These are phyloP conservation scores for Scomber scombrus DNA, from an alignment of 2,113 vertebrate genomes.

Conservation along the genomic window DNA sequence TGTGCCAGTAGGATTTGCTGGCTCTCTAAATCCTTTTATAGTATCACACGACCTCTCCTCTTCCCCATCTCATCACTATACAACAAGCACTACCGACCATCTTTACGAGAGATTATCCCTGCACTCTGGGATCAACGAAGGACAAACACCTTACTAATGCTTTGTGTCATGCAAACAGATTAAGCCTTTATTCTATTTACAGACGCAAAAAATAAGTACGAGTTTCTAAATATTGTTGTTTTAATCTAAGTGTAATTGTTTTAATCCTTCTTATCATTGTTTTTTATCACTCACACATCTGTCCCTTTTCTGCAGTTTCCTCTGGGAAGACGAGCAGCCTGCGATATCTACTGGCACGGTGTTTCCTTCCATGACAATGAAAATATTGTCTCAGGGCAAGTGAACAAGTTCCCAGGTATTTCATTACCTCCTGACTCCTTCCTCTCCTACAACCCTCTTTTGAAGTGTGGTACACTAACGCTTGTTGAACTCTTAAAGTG, in stretches of 20 bases:
- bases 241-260: too few species aligned
- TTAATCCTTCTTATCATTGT: background rate
- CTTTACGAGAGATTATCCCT: slow-evolving; percentile 57
- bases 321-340: slow-evolving; percentile 90
- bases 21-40: slow-evolving; percentile 49
- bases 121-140: slow-evolving; percentile 10
- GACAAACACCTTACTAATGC: slow-evolving; percentile 1
- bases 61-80: slow-evolving; percentile 40
- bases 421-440: too few species aligned
- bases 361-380: slow-evolving; percentile 96
- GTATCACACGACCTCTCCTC: slow-evolving; percentile 34
- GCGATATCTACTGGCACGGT: slow-evolving; percentile 98
- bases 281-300: background rate
- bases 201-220: background rate
- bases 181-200: slow-evolving; percentile 4
- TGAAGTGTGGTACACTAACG: too few species aligned
- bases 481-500: too few species aligned
- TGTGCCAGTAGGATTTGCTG: slow-evolving; percentile 27
- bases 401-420: slow-evolving; percentile 99
- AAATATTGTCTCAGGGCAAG: slow-evolving; percentile 93
- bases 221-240: background rate
- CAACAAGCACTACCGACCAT: slow-evolving; percentile 40
- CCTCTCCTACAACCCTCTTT: background rate
- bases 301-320: slow-evolving; percentile 86
- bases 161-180: slow-evolving; percentile 38